phyloP scores from a whole-genome alignment of 2,797 vertebrate genomes.

The Amphiprion clarkii region DNA sequence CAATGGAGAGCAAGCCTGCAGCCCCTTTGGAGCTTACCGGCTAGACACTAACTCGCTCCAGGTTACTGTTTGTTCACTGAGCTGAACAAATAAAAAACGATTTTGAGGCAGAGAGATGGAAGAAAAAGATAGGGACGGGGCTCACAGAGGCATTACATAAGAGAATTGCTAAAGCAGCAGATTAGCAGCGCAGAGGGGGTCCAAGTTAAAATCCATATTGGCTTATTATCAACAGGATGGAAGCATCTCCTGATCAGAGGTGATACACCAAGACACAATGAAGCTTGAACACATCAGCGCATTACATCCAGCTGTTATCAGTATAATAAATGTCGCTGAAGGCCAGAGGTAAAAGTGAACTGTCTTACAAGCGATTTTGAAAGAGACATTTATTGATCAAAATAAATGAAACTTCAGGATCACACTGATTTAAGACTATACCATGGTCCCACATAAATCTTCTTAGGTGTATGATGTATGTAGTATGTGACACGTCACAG shows the following conservation, averaged over 20 bases:
- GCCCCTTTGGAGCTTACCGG: conserved; percentile 41
- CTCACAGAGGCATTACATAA: conserved; percentile 52
- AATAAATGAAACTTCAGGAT: not conserved
- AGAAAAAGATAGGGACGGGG: not conserved
- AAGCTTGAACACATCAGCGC: conserved; percentile 9
- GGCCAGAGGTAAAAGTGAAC: conserved; percentile 15
- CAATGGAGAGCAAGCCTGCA: conserved; percentile 68
- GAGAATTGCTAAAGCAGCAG: conserved; percentile 36
- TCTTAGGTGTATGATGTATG: too few relatives aligned
- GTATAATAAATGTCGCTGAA: not conserved
- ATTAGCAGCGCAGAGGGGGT: conserved; percentile 37
- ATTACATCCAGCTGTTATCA: conserved; percentile 6
- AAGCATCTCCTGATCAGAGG: conserved; percentile 14
- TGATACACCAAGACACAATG: not conserved
- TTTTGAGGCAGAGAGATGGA: conserved; percentile 30
- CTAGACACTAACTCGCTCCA: conserved; percentile 51
- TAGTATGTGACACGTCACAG: too few relatives aligned
- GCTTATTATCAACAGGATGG: conserved; percentile 38
- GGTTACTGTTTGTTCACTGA: conserved; percentile 54
- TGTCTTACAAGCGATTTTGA: not conserved
- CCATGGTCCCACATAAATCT: not conserved
- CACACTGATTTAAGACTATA: not conserved
- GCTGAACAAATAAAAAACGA: conserved; percentile 45
- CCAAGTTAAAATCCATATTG: conserved; percentile 50
- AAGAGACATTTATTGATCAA: not conserved